Evolutionary conservation across 1,140 invertebrate species (phyloP), one percentile per base, ranked within the genome.

Genomic region (Drosophila sp.): DNA sequence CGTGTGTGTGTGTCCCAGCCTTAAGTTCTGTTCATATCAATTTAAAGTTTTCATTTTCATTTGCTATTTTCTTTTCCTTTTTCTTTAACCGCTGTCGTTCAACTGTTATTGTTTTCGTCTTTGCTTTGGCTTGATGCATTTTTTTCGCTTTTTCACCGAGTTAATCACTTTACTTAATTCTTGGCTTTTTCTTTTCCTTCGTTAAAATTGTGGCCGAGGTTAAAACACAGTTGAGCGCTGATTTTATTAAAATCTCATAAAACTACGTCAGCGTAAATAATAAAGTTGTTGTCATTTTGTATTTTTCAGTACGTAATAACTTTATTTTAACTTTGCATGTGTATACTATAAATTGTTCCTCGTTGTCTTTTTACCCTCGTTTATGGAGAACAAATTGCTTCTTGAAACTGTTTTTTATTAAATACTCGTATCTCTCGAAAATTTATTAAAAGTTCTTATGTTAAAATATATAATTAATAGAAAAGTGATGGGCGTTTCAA

Each of bases 241-340:
- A 84, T 89, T 78, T 71, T 72, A 80, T 89, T 80, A 89, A 77
- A 80, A 73, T 61, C 59, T 48, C 70, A 80, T 80, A 80, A 78
- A 89, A 83, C 83, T 69, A 40, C 69, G 73, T 63, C 54, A 74
- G 38, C 61, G 54, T 72, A 77, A 89, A 80, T 77, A 82, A 83
- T 78, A 80, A 89, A 89, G 76, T 87, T 89, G 64, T 29, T 62
- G 18, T 53, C 56, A 67, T 71, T 67, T 61, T 48, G 13, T 16
- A 57, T 54, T 62, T 62, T 79, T 51, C 34, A 32, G 29, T 25
- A 50, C 50, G 50, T 57, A 71, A 58, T 72, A 67, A 40, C 18
- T 40, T 40, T 40, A 25, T 54, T 25, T 25, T 54, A n/a, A n/a
- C 51, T 13, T 53, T 54, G 21, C 29, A 40, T 8, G 13, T 40